These are phyloP conservation scores for Meloidogyne exigua DNA, from an alignment of 1,140 invertebrate genomes.

Conservation along the genomic window DNA sequence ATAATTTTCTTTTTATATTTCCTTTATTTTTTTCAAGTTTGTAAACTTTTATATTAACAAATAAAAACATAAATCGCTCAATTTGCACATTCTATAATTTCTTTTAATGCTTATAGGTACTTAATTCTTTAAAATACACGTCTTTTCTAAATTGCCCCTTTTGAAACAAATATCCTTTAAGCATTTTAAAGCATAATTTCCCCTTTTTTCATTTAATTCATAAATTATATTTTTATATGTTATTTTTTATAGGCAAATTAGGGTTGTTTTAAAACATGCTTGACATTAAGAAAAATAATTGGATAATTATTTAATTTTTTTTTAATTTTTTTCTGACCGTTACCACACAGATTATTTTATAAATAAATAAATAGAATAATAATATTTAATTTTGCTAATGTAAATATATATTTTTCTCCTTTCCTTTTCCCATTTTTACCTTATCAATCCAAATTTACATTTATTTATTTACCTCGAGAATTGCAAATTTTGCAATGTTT, in stretches of 20 bases:
- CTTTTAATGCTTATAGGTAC: neutral
- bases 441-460: neutral
- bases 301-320: neutral
- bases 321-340: neutral
- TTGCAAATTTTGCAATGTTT: neutral
- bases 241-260: neutral
- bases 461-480: neutral
- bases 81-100: neutral
- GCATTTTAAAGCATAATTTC: neutral
- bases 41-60: neutral
- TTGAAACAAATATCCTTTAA: neutral
- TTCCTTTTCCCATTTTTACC: neutral
- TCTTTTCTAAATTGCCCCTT: neutral
- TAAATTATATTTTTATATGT: conserved; percentile 1
- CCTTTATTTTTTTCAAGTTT: neutral
- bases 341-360: too few relatives aligned
- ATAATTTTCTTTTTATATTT: too few relatives aligned
- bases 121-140: neutral
- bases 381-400: neutral
- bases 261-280: neutral
- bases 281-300: neutral
- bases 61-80: neutral
- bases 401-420: neutral
- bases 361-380: too few relatives aligned
- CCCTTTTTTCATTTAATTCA: neutral